Evolutionary conservation across 2,888 invertebrate species (phyloP).

Genomic region (Acleris emargana): DNA sequence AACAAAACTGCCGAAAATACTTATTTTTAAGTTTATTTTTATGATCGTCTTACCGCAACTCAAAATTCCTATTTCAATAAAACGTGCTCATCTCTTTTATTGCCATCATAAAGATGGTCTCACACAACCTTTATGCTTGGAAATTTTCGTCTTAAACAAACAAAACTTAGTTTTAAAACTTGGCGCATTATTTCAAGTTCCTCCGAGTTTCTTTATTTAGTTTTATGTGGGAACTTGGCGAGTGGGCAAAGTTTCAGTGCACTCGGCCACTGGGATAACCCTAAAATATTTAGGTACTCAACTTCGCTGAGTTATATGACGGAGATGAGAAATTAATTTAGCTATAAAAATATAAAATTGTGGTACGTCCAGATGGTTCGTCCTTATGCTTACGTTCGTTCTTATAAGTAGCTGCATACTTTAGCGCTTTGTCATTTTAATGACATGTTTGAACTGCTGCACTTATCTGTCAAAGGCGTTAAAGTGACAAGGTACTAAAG

Average conservation of each 20-base stretch:
- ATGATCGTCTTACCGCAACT: too few species aligned
- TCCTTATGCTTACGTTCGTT: too few species aligned
- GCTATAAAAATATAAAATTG: too few species aligned
- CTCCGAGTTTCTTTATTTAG: conserved; percentile 26
- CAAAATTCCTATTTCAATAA: too few species aligned
- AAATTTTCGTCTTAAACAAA: conserved; percentile 17
- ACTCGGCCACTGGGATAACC: conserved; percentile 7
- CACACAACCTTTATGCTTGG: neutral
- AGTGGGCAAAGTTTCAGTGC: conserved; percentile 10
- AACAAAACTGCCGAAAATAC: too few species aligned
- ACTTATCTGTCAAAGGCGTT: too few species aligned
- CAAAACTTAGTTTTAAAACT: conserved; percentile 19
- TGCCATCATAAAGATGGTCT: conserved; percentile 6
- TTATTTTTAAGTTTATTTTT: too few species aligned
- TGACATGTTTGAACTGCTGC: too few species aligned
- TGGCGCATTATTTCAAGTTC: conserved; percentile 24
- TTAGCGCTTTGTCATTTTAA: too few species aligned
- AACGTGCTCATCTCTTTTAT: neutral
- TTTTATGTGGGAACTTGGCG: conserved; percentile 29
- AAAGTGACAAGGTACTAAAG: too few species aligned
- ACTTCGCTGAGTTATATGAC: neutral
- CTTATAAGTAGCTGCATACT: too few species aligned
- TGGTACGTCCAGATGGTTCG: too few species aligned
- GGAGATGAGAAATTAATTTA: neutral
- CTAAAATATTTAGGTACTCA: conserved; percentile 7